phyloP scores from a whole-genome alignment of 2,113 vertebrate genomes.

The Carollia perspicillata region DNA sequence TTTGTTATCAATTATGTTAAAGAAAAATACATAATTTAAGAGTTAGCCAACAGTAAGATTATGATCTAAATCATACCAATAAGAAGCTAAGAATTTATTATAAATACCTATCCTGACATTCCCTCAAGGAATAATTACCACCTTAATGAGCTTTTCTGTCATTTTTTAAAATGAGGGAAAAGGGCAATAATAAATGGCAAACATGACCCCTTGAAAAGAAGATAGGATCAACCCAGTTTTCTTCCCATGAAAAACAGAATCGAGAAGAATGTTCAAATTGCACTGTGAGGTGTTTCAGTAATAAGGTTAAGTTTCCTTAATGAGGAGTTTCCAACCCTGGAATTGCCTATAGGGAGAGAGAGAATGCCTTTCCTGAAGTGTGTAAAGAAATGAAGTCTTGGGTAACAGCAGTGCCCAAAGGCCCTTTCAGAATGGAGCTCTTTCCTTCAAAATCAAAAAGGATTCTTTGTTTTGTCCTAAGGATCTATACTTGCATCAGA shows the following conservation, averaged over 20 bases:
- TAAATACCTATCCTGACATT: conserved; percentile 38
- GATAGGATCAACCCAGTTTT: conserved; percentile 36
- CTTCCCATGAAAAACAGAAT: conserved; percentile 36
- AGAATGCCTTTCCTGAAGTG: background rate
- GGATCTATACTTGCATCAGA: background rate
- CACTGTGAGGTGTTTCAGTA: conserved; percentile 70
- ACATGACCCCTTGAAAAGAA: conserved; percentile 32
- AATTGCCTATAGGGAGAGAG: background rate
- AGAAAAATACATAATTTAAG: conserved; percentile 32
- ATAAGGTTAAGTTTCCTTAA: conserved; percentile 57
- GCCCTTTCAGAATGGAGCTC: background rate
- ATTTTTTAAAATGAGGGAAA: background rate
- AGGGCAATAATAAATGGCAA: conserved; percentile 20
- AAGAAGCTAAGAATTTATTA: conserved; percentile 20
- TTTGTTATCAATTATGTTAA: conserved; percentile 16
- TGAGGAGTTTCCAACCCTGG: conserved; percentile 47
- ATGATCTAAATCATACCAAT: background rate
- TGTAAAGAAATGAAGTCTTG: background rate
- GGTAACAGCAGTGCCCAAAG: conserved; percentile 12
- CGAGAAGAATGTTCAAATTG: conserved; percentile 54
- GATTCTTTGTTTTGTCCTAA: background rate
- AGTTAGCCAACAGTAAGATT: background rate
- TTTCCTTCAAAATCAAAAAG: background rate
- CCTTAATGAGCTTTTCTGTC: conserved; percentile 39
- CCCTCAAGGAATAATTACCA: conserved; percentile 31